Conservation (phyloP, 2,888 invertebrate genomes). For the Cheilosia pagana region DNA sequence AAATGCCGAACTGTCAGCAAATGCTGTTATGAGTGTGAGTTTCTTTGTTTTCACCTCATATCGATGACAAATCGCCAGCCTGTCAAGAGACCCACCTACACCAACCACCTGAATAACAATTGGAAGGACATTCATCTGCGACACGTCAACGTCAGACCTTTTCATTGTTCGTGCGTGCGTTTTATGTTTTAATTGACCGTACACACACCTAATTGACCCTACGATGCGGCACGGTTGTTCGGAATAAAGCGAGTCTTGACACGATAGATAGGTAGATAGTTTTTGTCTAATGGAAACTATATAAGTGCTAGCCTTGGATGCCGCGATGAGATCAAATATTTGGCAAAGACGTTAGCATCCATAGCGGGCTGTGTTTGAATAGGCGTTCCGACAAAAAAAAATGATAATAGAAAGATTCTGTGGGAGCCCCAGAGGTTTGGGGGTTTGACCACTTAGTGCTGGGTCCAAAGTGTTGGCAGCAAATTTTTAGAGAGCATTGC, state of each 20-base stretch:
- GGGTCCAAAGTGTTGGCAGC: background rate
- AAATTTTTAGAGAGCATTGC: background rate
- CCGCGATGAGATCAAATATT: slow-evolving; percentile 9
- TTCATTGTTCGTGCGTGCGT: too few species aligned
- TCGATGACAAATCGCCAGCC: background rate
- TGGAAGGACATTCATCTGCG: slow-evolving; percentile 4
- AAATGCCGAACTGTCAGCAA: background rate
- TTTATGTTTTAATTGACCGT: too few species aligned
- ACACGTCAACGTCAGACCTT: too few species aligned
- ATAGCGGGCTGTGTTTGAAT: background rate
- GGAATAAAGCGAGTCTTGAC: background rate
- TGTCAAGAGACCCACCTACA: too few species aligned
- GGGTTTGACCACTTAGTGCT: slow-evolving; percentile 7
- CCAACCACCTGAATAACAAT: background rate
- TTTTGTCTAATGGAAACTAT: background rate
- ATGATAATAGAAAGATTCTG: background rate
- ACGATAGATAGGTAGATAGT: background rate
- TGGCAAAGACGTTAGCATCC: slow-evolving; percentile 1
- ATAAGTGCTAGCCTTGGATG: slow-evolving; percentile 4
- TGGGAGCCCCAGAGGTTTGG: background rate
- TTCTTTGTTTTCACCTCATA: background rate
- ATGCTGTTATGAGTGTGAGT: slow-evolving; percentile 12
- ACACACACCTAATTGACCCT: background rate
- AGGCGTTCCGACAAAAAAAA: background rate
- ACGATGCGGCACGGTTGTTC: background rate